Evolutionary conservation across 2,888 invertebrate genomes (phyloP).

Genomic region (Scaptomyza tumidula): DNA sequence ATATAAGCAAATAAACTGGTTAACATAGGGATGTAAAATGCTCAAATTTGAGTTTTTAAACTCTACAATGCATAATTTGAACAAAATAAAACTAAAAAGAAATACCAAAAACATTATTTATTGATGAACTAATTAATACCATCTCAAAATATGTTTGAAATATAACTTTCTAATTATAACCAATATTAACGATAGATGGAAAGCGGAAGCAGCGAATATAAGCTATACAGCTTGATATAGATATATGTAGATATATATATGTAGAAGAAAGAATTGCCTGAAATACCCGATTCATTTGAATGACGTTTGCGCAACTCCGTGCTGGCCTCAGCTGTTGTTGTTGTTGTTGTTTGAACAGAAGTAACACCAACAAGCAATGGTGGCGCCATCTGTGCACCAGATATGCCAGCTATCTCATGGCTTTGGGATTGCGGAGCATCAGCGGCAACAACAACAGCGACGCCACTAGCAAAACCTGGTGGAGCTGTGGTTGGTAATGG

Average conservation of each 20-base stretch:
- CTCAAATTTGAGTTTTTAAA: too few relatives aligned
- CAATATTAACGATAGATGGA: slow-evolving; percentile 3
- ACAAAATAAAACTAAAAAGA: not conserved
- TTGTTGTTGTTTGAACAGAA: not conserved
- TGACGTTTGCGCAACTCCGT: slow-evolving; percentile 83
- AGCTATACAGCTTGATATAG: not conserved
- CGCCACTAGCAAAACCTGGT: slow-evolving; percentile 22
- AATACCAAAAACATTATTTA: not conserved
- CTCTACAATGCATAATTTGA: too few relatives aligned
- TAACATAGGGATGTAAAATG: not conserved
- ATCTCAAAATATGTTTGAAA: too few relatives aligned
- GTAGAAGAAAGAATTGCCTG: slow-evolving; percentile 20
- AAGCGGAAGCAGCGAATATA: not conserved
- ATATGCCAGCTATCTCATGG: slow-evolving; percentile 32
- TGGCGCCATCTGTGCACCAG: slow-evolving; percentile 22
- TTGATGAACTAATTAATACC: too few relatives aligned
- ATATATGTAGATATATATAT: slow-evolving; percentile 1
- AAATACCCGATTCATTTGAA: slow-evolving; percentile 84
- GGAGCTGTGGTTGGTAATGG: not conserved
- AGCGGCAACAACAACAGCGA: slow-evolving; percentile 15
- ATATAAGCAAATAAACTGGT: not conserved
- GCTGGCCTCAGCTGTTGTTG: slow-evolving; percentile 55
- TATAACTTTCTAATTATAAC: not conserved
- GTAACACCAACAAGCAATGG: not conserved
- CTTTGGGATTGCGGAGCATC: slow-evolving; percentile 3